phyloP scores from a whole-genome alignment of 2,888 invertebrate genomes.

The Smittia sp. region DNA sequence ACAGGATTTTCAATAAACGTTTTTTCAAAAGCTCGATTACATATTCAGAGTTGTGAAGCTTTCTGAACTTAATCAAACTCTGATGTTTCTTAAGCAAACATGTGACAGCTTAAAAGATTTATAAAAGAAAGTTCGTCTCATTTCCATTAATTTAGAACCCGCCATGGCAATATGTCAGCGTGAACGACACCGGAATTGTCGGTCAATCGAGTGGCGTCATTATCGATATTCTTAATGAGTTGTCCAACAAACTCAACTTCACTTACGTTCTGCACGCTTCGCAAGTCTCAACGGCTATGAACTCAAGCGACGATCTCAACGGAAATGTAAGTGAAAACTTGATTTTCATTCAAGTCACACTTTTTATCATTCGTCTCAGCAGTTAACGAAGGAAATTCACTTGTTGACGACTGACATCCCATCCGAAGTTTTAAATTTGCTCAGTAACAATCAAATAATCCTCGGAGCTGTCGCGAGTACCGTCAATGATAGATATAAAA shows the following conservation, averaged over 20 bases:
- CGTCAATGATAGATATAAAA: conserved; percentile 49
- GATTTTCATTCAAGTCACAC: background rate
- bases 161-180: conserved; percentile 76
- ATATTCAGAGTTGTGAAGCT: too few relatives aligned
- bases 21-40: too few relatives aligned
- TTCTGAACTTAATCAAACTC: too few relatives aligned
- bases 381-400: conserved; percentile 33
- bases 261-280: conserved; percentile 57
- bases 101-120: conserved; percentile 28
- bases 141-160: conserved; percentile 65
- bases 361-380: background rate
- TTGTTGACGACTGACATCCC: conserved; percentile 38
- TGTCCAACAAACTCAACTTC: conserved; percentile 76
- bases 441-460: conserved; percentile 43
- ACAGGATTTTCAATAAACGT: too few relatives aligned
- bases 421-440: conserved; percentile 28
- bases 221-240: conserved; percentile 74
- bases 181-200: conserved; percentile 60
- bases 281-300: conserved; percentile 46
- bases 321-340: conserved; percentile 46
- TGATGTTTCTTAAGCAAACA: too few relatives aligned
- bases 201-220: conserved; percentile 67
- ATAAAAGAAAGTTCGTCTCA: background rate
- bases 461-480: conserved; percentile 52
- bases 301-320: conserved; percentile 44